phyloP scores from a whole-genome alignment of 2,888 invertebrate species.

The Pseudococcus viburni region DNA sequence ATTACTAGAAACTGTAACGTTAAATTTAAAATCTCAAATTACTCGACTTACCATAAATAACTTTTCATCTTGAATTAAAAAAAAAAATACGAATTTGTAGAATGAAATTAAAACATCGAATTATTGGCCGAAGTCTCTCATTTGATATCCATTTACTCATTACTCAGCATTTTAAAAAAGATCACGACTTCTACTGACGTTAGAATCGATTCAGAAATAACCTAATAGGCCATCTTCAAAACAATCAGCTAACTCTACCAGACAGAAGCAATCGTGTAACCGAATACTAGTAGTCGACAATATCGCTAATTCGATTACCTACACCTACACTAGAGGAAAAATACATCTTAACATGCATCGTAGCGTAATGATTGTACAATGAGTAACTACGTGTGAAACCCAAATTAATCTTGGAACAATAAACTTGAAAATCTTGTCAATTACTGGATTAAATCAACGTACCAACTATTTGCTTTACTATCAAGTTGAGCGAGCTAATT shows the following conservation, averaged over 20 bases:
- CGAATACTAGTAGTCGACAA: neutral
- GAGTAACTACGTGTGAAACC: slow-evolving; percentile 34
- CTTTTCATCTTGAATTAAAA: neutral
- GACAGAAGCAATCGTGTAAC: neutral
- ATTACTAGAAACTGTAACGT: too few relatives aligned
- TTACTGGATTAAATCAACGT: neutral
- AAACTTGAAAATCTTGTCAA: neutral
- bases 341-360: slow-evolving; percentile 56
- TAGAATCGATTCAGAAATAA: neutral
- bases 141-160: neutral
- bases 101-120: neutral
- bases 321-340: slow-evolving; percentile 37
- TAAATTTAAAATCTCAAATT: neutral
- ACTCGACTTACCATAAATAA: slow-evolving; percentile 13
- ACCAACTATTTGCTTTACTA: slow-evolving; percentile 1
- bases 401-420: neutral
- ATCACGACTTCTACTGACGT: neutral
- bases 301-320: neutral
- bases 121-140: neutral
- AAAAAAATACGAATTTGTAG: neutral
- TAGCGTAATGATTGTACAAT: slow-evolving; percentile 26
- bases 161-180: neutral
- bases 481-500: neutral
- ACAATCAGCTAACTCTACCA: neutral
- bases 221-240: neutral